Evolutionary conservation across 2,797 vertebrate species (phyloP).

Genomic region (Erethizon dorsatum): DNA sequence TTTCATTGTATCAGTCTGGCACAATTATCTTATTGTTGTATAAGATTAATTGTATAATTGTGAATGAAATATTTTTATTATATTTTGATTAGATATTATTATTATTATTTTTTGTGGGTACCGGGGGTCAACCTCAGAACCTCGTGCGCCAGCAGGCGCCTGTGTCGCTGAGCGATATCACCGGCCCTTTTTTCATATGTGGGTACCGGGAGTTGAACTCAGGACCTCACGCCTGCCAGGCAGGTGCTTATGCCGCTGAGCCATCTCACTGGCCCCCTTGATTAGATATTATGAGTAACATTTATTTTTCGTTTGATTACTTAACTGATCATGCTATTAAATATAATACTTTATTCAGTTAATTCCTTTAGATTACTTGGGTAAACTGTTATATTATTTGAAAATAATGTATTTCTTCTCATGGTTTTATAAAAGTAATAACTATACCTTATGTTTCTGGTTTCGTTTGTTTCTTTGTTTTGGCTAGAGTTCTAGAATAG

Average conservation of each 20-base stretch:
- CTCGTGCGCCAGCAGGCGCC: too few species aligned
- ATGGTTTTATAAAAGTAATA: neutral
- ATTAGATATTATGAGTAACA: neutral
- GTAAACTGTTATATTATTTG: neutral
- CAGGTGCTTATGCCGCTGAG: too few species aligned
- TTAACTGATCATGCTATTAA: neutral
- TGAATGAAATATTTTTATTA: neutral
- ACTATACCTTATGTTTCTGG: neutral
- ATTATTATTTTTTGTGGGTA: too few species aligned
- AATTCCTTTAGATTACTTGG: slow-evolving; percentile 32
- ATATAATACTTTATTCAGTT: neutral
- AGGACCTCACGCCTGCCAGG: too few species aligned
- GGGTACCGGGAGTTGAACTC: too few species aligned
- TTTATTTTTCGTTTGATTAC: neutral
- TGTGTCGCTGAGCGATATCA: too few species aligned
- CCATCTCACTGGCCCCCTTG: too few species aligned
- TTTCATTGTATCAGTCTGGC: neutral
- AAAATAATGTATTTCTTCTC: neutral
- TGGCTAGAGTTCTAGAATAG: neutral
- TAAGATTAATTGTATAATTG: neutral
- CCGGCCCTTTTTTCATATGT: too few species aligned
- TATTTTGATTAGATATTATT: slow-evolving; percentile 12
- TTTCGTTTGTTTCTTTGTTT: neutral
- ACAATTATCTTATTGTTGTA: neutral
- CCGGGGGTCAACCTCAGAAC: too few species aligned